Base-by-base conservation (phyloP, 2,113 vertebrate species). In the Pygoscelis antarcticus region DNA sequence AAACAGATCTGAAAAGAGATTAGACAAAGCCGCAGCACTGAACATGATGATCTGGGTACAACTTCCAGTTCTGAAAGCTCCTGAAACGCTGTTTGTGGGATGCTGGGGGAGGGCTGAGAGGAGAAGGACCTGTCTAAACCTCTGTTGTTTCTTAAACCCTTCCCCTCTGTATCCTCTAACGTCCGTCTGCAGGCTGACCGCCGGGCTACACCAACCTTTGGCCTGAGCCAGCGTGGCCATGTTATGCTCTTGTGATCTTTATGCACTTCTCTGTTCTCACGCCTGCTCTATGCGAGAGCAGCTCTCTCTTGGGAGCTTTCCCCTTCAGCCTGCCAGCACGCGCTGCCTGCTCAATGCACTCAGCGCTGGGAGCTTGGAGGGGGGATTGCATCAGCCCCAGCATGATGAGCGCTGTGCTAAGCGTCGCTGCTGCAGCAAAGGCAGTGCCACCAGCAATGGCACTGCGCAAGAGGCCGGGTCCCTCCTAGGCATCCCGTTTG, bases 341-440 rank as follows among this genome's bases (percentile, higher is more conserved):
- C 1, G 1, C 77, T 38, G 77, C 55, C 90, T 27, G 52, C 66
- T 72, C 69, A 7, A 6, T 1, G 11, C 7, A 3, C 19, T 38
- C 16, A 0, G 46, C 1, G 49, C 55, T 13, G 27, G 57, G 51
- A 19, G 57, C 57, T 58, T 0, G 1, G 58, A 40, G 71, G 0
- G 1, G 34, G 52, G 74, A 61, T 49, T 34, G 40, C 91, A 74
- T 80, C 74, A 68, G 86, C 42, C 54, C 61, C 40, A 7, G 42
- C 27, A 1, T 4, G 23, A 20, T 1, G 1, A 66, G 15, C 2
- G 0, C 46, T 14, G 40, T 12, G n/a, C 52, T 25, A 13, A 46
- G 26, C 60, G 9, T 12, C 1, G 2, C 66, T 17, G 29, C 65
- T 27, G 23, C 25, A 14, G 65, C 38, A 7, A 32, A 19, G 79